phyloP scores from a whole-genome alignment of 2,888 invertebrate species.

The Emmelina monodactyla region DNA sequence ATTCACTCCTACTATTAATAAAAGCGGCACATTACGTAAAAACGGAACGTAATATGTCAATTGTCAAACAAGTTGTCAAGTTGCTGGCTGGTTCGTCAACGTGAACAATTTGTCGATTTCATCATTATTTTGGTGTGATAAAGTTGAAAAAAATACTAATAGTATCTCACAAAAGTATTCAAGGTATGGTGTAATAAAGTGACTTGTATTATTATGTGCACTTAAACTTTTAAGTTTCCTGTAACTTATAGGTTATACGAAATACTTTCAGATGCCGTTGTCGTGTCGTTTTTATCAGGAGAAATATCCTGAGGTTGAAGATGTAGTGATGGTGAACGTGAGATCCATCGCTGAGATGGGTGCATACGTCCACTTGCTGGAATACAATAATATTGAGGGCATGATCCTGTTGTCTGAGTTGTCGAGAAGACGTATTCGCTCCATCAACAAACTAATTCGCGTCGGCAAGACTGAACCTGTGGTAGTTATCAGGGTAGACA shows the following conservation, averaged over 20 bases:
- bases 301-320: slow-evolving; percentile 97
- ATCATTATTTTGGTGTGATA: slow-evolving; percentile 26
- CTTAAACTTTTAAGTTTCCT: background rate
- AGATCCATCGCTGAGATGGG: slow-evolving; percentile 99
- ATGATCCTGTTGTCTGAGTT: slow-evolving; percentile 99
- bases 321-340: slow-evolving; percentile 99
- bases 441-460: slow-evolving; percentile 98
- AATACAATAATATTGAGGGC: slow-evolving; percentile 99
- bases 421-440: slow-evolving; percentile 97
- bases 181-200: slow-evolving; percentile 27
- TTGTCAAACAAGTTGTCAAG: too few species aligned
- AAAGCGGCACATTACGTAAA: slow-evolving; percentile 3
- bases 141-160: background rate
- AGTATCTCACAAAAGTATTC: slow-evolving; percentile 18
- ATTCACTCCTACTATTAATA: too few species aligned
- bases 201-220: background rate
- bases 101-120: slow-evolving; percentile 49
- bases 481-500: slow-evolving; percentile 98
- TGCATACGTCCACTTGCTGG: slow-evolving; percentile 96
- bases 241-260: slow-evolving; percentile 38
- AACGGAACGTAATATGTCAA: slow-evolving; percentile 21
- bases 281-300: slow-evolving; percentile 97
- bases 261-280: slow-evolving; percentile 76
- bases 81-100: slow-evolving; percentile 27
- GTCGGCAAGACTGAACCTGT: slow-evolving; percentile 99